Evolutionary conservation across 2,888 invertebrate species (phyloP), one percentile per base, ranked within the genome.

Genomic region (Thelaira solivaga): DNA sequence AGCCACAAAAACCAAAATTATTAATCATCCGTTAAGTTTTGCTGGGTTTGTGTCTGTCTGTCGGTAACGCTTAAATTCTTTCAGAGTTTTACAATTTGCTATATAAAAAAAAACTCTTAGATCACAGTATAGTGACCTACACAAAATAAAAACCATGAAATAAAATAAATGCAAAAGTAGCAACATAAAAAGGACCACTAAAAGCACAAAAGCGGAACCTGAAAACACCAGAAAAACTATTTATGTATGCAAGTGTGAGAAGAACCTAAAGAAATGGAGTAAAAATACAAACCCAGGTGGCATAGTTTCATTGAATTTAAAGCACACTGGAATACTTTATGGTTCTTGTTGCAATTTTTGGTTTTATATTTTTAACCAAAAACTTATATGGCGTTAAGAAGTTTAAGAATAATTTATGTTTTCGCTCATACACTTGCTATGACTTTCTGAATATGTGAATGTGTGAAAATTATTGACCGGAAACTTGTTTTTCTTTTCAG

Each of bases 11-110:
- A 72, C 51, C 76, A 18, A 76, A 71, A 76, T 76, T 76, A 72
- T 76, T 76, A 76, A 76, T 72, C 76, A 72, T 76, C 72, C 76
- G 76, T 72, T 72, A 76, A 76, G 76, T 76, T 76, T 41, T 34
- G 61, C 61, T 67, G 59, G 67, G 43, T 45, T 61, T 22, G 11
- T 26, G 10, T 61, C 5, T 18, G 57, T 57, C 41, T 24, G 22
- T 26, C 24, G 47, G 76, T 61, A 61, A 76, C 65, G 67, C 34
- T 72, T 76, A 65, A 61, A 71, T 72, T 59, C 51, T 39, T 43
- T 67, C 49, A 45, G 41, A 47, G 43, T 64, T 76, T 57, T 34
- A 51, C 22, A 55, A 47, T 36, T n/a, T n/a, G n/a, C n/a, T 13
- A 16, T 76, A 69, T 47, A 64, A 65, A 59, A 59, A 31, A 49